Base-by-base conservation (phyloP, 2,113 vertebrate species). In the Calidris pygmaea region DNA sequence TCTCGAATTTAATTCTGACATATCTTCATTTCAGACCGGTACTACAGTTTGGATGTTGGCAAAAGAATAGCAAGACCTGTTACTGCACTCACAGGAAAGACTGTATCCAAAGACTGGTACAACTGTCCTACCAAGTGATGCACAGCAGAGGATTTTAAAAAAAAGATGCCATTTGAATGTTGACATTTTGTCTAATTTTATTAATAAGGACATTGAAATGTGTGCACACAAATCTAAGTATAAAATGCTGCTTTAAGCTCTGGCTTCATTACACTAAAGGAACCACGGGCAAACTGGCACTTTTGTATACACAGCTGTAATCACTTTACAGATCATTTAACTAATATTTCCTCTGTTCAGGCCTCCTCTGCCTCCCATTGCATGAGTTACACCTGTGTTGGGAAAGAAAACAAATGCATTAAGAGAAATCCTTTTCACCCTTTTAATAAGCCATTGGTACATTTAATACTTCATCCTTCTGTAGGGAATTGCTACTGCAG, bases 311-410 rank as follows among this genome's bases (percentile, higher is more conserved):
- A 98, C 97, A 98, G 73, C 84, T 96, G 81, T 35, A 74, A 93
- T 48, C 43, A 95, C 82, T 97, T 94, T 95, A 97, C 74, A 97
- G 55, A 62, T 59, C 63, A 34, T 84, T 97, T 97, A 98, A 96
- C 94, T 98, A 78, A 97, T 98, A 96, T 98, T 99, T 98, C 98
- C 99, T 98, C 99, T 98, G 84, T 99, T 98, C 79, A 99, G 98
- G 92, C 99, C 97, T 97, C 99, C 97, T 99, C 99, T 98, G 95
- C 98, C 97, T 97, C 98, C 97, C 97, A 98, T 96, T 85, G 98
- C 96, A 94, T 98, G 97, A 96, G 98, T 98, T 77, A 98, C 96
- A 98, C 98, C 98, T 99, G 92, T 52, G 90, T 91, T 88, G 87
- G 70, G 79, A 90, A 88, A 96, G 77, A 97, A 89, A 91, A 95